A percentile compares a stretch with the other conserved stretches of the same genome.
Conservation (phyloP, 1,140 invertebrate genomes). For the Drosophila leontia region DNA sequence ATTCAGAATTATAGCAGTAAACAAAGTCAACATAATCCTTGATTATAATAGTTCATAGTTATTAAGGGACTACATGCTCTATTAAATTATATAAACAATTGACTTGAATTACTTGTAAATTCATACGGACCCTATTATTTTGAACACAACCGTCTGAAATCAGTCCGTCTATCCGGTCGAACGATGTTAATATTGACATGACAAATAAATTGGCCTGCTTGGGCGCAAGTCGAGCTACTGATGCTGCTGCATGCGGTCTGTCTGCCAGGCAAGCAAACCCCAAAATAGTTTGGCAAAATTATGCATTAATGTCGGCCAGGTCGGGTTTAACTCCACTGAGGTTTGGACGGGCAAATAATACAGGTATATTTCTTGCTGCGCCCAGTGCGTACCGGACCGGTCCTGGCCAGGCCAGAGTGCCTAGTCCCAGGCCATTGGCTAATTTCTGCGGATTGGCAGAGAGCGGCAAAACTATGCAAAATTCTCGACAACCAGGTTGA, state of each 20-base stretch:
- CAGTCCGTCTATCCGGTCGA: constrained; percentile 23
- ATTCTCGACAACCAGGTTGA: constrained; percentile 65
- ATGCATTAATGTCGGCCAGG: constrained; percentile 77
- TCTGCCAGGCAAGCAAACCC: constrained; percentile 76
- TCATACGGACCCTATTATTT: neutral
- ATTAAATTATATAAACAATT: neutral
- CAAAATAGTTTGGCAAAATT: constrained; percentile 84
- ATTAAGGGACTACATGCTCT: neutral
- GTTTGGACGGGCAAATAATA: constrained; percentile 72
- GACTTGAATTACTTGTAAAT: neutral
- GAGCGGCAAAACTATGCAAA: constrained; percentile 67
- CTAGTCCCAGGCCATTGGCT: constrained; percentile 39
- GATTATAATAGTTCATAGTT: neutral
- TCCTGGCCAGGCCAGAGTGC: constrained; percentile 3
- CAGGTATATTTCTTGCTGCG: constrained; percentile 66
- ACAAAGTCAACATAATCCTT: neutral
- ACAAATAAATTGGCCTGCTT: constrained; percentile 79
- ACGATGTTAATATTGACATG: constrained; percentile 79
- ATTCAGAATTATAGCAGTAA: neutral
- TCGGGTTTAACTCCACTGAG: constrained; percentile 11
- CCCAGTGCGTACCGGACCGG: neutral
- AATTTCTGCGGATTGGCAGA: constrained; percentile 56
- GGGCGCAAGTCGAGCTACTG: constrained; percentile 21
- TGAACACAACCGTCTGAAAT: neutral
- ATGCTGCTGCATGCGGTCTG: constrained; percentile 47